Conservation (phyloP, 1,140 invertebrate genomes). For the Chelonus insularis region DNA sequence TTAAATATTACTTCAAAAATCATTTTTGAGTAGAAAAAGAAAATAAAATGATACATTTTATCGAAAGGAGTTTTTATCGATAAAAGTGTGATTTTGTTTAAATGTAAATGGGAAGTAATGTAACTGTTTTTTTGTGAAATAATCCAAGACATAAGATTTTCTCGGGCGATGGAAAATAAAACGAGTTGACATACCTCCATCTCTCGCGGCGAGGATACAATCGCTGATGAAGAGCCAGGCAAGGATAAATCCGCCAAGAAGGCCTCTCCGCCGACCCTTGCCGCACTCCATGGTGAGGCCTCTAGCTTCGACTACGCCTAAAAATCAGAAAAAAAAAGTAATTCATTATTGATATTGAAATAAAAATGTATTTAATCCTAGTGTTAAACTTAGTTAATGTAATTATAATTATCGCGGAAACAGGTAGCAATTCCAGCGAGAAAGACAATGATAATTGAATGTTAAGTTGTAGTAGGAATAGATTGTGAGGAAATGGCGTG, state of each 20-base stretch:
- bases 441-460: slow-evolving; percentile 48
- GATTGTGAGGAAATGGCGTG: slow-evolving; percentile 3
- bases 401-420: slow-evolving; percentile 44
- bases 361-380: too few species aligned
- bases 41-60: too few species aligned
- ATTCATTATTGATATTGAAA: too few species aligned
- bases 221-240: slow-evolving; percentile 54
- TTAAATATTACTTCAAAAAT: too few species aligned
- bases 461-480: slow-evolving; percentile 26
- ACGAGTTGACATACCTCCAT: slow-evolving; percentile 49
- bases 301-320: slow-evolving; percentile 57
- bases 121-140: too few species aligned
- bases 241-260: slow-evolving; percentile 52
- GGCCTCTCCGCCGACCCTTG: slow-evolving; percentile 56
- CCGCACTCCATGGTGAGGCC: slow-evolving; percentile 57
- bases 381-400: too few species aligned
- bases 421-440: slow-evolving; percentile 26
- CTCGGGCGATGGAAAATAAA: too few species aligned
- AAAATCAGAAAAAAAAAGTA: slow-evolving; percentile 26
- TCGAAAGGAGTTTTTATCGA: too few species aligned
- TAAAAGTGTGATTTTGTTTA: too few species aligned
- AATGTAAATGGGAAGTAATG: too few species aligned
- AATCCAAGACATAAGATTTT: too few species aligned
- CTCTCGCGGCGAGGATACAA: slow-evolving; percentile 51
- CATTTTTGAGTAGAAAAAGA: too few species aligned